A percentile compares a stretch with the other conserved stretches of the same genome.
Conservation (phyloP, 2,113 vertebrate species). For the Sylvietta virens region DNA sequence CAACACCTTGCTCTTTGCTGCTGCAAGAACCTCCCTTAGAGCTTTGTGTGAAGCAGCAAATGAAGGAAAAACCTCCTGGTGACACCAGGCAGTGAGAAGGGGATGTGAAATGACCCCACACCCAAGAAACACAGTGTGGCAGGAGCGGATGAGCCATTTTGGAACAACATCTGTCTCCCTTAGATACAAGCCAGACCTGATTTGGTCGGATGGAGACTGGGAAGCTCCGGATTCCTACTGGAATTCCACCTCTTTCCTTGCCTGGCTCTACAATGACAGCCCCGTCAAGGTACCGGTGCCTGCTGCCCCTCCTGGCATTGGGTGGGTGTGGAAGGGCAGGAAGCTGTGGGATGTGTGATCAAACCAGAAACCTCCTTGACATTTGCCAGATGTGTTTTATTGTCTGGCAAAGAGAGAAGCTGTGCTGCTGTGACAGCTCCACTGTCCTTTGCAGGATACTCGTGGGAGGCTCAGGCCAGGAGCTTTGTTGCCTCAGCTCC, state of each 20-base stretch:
- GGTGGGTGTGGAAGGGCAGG: not conserved
- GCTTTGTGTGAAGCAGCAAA: not conserved
- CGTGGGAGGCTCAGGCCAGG: not conserved
- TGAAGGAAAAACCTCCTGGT: not conserved
- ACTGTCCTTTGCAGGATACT: not conserved
- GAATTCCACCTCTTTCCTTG: conserved; percentile 91
- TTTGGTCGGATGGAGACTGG: conserved; percentile 98
- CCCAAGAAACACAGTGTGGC: not conserved
- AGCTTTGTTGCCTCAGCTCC: not conserved
- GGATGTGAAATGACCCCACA: not conserved
- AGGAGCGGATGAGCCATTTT: not conserved
- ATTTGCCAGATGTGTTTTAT: not conserved
- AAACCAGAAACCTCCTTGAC: not conserved
- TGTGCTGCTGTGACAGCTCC: not conserved
- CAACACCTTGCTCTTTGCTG: not conserved
- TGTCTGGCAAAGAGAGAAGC: not conserved
- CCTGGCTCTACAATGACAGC: conserved; percentile 97
- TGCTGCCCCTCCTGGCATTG: not conserved
- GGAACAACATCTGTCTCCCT: not conserved
- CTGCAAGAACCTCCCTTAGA: not conserved
- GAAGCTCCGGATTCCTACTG: conserved; percentile 92
- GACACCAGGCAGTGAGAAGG: not conserved
- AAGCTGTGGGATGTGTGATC: not conserved
- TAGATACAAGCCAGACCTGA: conserved; percentile 90
- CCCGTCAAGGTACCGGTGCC: conserved; percentile 84